Evolutionary conservation across 1,140 invertebrate species (phyloP).

Genomic region (Solenopsis fugax): DNA sequence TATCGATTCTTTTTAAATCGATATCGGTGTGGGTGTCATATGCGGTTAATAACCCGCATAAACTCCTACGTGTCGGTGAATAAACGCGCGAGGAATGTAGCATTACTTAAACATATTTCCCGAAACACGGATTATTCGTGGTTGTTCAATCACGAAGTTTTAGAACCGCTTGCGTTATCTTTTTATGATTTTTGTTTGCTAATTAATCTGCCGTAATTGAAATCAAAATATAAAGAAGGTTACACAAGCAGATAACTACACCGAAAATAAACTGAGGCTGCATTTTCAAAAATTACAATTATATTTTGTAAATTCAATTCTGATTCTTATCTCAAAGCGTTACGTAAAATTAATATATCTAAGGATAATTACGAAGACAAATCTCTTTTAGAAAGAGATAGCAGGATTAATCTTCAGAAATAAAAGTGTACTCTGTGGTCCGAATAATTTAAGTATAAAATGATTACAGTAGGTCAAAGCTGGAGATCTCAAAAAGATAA

Average conservation of each 20-base stretch:
- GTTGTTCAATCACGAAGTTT: conserved; percentile 3
- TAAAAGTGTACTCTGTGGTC: not conserved
- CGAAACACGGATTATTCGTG: not conserved
- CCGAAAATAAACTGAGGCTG: conserved; percentile 1
- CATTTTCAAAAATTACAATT: conserved; percentile 10
- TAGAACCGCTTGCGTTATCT: not conserved
- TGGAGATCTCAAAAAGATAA: not conserved
- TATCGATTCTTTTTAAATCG: not conserved
- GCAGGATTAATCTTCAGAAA: not conserved
- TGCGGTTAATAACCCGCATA: conserved; percentile 20
- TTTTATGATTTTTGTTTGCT: not conserved
- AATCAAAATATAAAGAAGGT: not conserved
- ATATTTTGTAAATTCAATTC: conserved; percentile 32
- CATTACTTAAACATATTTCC: conserved; percentile 18
- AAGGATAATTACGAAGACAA: not conserved
- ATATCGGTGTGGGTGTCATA: not conserved
- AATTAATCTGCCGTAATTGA: conserved; percentile 42
- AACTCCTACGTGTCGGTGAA: conserved; percentile 20
- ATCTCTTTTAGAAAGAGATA: not conserved
- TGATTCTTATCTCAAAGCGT: not conserved
- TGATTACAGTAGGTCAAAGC: not conserved
- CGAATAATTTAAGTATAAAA: not conserved
- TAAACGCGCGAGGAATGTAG: conserved; percentile 1
- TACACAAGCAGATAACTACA: not conserved
- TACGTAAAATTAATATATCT: conserved; percentile 8